Evolutionary conservation across 2,113 vertebrate genomes (phyloP).

Genomic region (Plectropomus leopardus): DNA sequence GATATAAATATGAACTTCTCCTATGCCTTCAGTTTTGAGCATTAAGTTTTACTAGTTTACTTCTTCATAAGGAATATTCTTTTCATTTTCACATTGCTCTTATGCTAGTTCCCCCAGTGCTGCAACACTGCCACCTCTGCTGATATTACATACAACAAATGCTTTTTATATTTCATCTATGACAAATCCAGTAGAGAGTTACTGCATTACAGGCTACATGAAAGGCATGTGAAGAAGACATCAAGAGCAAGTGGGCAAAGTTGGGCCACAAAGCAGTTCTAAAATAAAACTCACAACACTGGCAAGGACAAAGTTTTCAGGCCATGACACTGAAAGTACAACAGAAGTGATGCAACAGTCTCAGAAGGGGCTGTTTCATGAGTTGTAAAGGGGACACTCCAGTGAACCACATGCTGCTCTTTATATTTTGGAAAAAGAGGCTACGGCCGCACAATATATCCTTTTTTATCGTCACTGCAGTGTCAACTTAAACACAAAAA

Average conservation of each 20-base stretch:
- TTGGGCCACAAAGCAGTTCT: conserved; percentile 30
- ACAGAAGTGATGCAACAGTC: conserved; percentile 54
- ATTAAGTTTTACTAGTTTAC: neutral
- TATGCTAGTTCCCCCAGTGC: neutral
- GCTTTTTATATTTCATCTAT: neutral
- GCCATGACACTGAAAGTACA: conserved; percentile 59
- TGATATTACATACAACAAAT: neutral
- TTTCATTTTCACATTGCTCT: conserved; percentile 20
- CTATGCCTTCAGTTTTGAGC: neutral
- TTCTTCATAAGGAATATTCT: conserved; percentile 19
- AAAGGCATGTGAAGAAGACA: conserved; percentile 8
- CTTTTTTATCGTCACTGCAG: no score
- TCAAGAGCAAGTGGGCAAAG: neutral
- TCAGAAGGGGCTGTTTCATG: conserved; percentile 37
- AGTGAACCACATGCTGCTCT: conserved; percentile 29
- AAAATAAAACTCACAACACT: conserved; percentile 47
- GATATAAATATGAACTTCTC: neutral
- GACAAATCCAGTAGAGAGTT: neutral
- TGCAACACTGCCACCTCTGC: neutral
- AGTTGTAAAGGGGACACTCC: conserved; percentile 41
- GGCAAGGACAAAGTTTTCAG: conserved; percentile 60
- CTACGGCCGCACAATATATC: no score
- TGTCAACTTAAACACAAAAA: no score
- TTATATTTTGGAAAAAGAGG: neutral
- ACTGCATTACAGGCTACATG: neutral